Percentiles rank a stretch among this genome's conserved stretches.
phyloP scores from a whole-genome alignment of 92 coral and sea anemone species.

The Phenganax marumi region DNA sequence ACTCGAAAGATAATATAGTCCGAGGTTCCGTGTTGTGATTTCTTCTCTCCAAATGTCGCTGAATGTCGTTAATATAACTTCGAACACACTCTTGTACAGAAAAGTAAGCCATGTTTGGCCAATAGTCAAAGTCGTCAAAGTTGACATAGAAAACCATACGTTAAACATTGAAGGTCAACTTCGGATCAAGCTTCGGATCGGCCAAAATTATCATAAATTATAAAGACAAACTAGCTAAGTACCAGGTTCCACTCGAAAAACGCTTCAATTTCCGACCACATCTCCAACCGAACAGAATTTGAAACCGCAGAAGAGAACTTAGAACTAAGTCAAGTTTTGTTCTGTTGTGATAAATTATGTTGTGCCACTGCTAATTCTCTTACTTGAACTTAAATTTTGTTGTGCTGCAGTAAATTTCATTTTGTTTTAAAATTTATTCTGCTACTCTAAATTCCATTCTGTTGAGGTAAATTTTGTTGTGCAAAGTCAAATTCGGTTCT shows the following conservation, averaged over 20 bases:
- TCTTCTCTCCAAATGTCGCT: slow-evolving; percentile 50
- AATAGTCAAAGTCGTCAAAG: not conserved
- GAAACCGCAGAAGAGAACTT: no score
- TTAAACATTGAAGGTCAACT: not conserved
- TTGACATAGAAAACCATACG: not conserved
- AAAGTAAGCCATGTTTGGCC: slow-evolving; percentile 6
- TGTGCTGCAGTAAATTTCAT: no score
- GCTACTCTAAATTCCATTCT: no score
- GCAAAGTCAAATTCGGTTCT: no score
- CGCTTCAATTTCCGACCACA: not conserved
- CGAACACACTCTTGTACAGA: slow-evolving; percentile 29
- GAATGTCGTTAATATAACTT: slow-evolving; percentile 46
- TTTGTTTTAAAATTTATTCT: no score
- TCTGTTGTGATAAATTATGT: no score
- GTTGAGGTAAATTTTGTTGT: no score
- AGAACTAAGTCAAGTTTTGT: no score
- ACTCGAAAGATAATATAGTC: slow-evolving; percentile 52
- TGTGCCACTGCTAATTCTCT: no score
- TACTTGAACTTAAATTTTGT: no score
- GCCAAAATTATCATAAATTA: not conserved
- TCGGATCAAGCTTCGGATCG: not conserved
- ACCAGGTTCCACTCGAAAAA: slow-evolving; percentile 4
- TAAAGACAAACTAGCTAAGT: not conserved
- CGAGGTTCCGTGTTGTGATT: slow-evolving; percentile 42
- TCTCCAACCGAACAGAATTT: no score